Evolutionary conservation across 2,797 vertebrate genomes (phyloP).

Genomic region (Mus minutoides): DNA sequence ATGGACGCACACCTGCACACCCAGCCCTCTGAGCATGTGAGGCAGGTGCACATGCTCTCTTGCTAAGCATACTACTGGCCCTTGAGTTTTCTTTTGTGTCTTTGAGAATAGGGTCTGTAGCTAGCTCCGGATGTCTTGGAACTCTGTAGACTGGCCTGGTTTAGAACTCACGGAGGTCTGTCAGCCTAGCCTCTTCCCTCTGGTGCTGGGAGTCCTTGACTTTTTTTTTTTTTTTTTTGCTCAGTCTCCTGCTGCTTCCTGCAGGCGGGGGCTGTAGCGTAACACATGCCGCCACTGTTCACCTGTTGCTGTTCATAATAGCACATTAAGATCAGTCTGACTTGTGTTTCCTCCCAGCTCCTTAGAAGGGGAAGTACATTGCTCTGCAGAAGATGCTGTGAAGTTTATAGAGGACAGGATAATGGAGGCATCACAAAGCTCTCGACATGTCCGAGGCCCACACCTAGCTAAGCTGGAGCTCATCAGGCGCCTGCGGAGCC

Average conservation of each 20-base stretch:
- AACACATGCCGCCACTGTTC: no score
- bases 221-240: no score
- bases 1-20: no score
- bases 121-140: not conserved
- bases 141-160: not conserved
- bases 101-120: not conserved
- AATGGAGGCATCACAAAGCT: conserved; percentile 90
- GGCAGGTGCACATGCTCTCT: not conserved
- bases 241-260: not conserved
- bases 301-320: not conserved
- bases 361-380: conserved; percentile 93
- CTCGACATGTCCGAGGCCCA: conserved; percentile 93
- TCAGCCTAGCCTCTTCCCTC: not conserved
- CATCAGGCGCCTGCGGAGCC: conserved; percentile 90
- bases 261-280: not conserved
- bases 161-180: not conserved
- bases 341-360: conserved; percentile 88
- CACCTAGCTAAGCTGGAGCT: conserved; percentile 95
- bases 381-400: conserved; percentile 91
- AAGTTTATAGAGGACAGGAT: conserved; percentile 93
- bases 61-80: not conserved
- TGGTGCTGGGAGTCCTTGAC: not conserved
- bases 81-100: not conserved
- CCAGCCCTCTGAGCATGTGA: not conserved
- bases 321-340: not conserved